A percentile compares a stretch with the other conserved stretches of the same genome.
Conservation (phyloP, 2,888 invertebrate genomes). For the Coleophora flavipennella region DNA sequence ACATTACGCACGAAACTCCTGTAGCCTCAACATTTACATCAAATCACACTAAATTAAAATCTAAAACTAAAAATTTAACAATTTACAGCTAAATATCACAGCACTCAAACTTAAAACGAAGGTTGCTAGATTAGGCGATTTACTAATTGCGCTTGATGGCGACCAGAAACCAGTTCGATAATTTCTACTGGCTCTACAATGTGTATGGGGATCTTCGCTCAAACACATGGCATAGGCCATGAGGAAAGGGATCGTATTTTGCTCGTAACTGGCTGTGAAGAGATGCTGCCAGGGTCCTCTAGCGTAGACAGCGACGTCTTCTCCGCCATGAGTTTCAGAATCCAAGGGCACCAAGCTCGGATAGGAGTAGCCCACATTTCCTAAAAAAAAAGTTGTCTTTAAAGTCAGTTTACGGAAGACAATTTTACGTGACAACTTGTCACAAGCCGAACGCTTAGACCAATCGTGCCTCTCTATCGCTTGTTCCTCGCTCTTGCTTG, state of each 20-base stretch:
- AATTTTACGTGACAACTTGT: too few relatives aligned
- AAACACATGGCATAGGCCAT: conserved; percentile 82
- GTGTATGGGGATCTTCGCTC: conserved; percentile 62
- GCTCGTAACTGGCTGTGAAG: conserved; percentile 84
- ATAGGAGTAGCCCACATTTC: conserved; percentile 62
- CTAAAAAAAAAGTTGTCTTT: conserved; percentile 29
- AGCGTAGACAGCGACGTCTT: conserved; percentile 84
- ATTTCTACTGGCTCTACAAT: conserved; percentile 28
- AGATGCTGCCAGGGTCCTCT: conserved; percentile 84
- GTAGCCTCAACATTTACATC: too few relatives aligned
- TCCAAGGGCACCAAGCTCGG: conserved; percentile 75
- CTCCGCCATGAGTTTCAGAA: conserved; percentile 82
- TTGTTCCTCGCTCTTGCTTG: too few relatives aligned
- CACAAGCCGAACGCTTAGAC: too few relatives aligned
- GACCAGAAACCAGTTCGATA: conserved; percentile 21
- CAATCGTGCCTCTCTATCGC: too few relatives aligned
- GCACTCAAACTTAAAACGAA: conserved; percentile 22
- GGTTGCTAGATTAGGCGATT: conserved; percentile 13
- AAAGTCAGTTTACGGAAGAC: too few relatives aligned
- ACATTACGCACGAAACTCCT: too few relatives aligned
- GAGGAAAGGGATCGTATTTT: conserved; percentile 82
- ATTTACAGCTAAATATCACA: conserved; percentile 34
- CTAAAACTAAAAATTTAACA: conserved; percentile 3
- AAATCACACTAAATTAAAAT: too few relatives aligned
- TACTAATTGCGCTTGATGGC: conserved; percentile 13